These are phyloP conservation scores for Physeter macrocephalus DNA, from an alignment of 2,113 vertebrate genomes.

Conservation along the genomic window DNA sequence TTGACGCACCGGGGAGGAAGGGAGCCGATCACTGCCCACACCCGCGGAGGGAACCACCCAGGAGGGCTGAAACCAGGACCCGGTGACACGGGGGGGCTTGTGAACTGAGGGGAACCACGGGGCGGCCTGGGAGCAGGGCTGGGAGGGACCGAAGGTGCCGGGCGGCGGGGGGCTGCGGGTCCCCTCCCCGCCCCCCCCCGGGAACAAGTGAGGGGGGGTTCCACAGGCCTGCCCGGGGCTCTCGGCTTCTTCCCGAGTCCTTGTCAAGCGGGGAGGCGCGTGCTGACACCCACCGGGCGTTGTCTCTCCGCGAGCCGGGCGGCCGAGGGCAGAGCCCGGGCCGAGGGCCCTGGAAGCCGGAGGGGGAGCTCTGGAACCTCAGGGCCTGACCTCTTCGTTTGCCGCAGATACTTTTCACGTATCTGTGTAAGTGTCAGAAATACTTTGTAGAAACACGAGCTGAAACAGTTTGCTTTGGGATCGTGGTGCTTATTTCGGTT, in stretches of 20 bases:
- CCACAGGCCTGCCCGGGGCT: fast-evolving
- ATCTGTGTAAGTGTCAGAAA: fast-evolving
- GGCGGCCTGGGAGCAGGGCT: fast-evolving
- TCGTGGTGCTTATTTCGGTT: background rate
- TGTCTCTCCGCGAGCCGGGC: background rate
- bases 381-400: fast-evolving
- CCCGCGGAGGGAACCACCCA: background rate
- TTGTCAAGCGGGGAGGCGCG: fast-evolving
- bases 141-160: background rate
- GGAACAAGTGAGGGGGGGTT: background rate
- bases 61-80: background rate
- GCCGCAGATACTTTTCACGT: fast-evolving
- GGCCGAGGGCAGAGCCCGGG: fast-evolving
- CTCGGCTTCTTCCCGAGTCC: background rate
- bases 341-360: fast-evolving
- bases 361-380: fast-evolving
- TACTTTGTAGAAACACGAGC: background rate
- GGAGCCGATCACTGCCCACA: fast-evolving
- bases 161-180: fast-evolving
- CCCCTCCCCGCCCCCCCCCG: background rate
- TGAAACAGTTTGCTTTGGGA: background rate
- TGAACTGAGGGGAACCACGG: fast-evolving
- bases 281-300: no score
- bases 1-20: fast-evolving
- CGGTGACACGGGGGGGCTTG: background rate